These are phyloP conservation scores for Ceratotherium simum DNA, from an alignment of 2,113 vertebrate species.

Conservation along the genomic window DNA sequence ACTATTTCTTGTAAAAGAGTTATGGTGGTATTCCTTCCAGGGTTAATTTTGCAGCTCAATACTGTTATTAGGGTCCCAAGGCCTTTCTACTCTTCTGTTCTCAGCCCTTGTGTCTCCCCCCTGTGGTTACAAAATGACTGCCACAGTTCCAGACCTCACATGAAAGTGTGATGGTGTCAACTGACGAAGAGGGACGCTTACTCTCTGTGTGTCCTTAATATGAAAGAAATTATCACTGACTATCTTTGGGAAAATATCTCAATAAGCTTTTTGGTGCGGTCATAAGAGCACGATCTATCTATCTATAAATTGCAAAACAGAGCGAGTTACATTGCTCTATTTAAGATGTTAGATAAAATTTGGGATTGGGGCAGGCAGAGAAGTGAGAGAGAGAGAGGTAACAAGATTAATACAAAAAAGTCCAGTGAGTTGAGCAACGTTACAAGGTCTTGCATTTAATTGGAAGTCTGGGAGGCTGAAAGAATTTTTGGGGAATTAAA, in stretches of 20 bases:
- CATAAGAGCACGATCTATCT: not conserved
- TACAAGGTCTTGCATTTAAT: not conserved
- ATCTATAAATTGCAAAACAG: not conserved
- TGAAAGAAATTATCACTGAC: not conserved
- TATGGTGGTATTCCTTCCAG: not conserved
- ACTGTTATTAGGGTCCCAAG: not conserved
- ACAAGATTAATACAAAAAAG: not conserved
- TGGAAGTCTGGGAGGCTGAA: not conserved
- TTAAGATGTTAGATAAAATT: not conserved
- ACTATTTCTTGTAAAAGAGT: slow-evolving; percentile 26
- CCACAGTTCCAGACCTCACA: not conserved
- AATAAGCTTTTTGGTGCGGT: not conserved
- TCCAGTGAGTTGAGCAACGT: not conserved
- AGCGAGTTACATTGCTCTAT: not conserved
- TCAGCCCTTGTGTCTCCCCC: not conserved
- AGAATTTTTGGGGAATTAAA: not conserved
- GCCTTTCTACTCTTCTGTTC: not conserved
- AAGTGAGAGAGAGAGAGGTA: not conserved
- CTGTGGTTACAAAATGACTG: not conserved
- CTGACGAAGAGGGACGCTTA: not conserved
- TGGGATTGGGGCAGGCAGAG: not conserved
- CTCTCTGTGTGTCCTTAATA: not conserved
- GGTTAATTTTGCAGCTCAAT: not conserved
- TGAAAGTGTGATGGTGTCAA: not conserved
- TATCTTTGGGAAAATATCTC: not conserved